Conservation (phyloP, 2,888 invertebrate species). For the Latrodectus elegans region DNA sequence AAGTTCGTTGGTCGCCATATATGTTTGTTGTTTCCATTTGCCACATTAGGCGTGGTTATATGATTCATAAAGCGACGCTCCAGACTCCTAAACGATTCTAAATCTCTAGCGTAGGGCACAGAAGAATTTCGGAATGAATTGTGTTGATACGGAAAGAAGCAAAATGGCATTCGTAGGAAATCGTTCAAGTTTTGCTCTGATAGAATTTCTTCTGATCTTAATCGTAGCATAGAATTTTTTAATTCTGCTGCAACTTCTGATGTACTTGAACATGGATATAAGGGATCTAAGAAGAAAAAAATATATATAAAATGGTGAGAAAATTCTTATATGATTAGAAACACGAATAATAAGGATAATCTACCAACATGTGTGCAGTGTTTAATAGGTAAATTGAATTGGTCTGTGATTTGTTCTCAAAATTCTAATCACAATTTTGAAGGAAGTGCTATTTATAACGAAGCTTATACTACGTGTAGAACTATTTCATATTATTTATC, state of each 20-base stretch:
- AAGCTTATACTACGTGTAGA: too few relatives aligned
- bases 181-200: slow-evolving; percentile 50
- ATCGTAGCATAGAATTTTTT: neutral
- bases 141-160: slow-evolving; percentile 24
- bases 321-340: too few relatives aligned
- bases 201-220: neutral
- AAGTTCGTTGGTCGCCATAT: slow-evolving; percentile 31
- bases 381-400: too few relatives aligned
- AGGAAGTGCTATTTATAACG: too few relatives aligned
- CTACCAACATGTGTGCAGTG: too few relatives aligned
- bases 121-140: neutral
- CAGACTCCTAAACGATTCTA: neutral
- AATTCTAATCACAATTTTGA: too few relatives aligned
- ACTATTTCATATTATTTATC: too few relatives aligned
- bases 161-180: slow-evolving; percentile 44
- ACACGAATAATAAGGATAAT: too few relatives aligned
- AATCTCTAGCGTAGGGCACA: neutral
- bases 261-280: too few relatives aligned
- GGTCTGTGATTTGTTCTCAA: too few relatives aligned
- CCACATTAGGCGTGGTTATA: neutral
- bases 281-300: too few relatives aligned
- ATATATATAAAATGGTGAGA: too few relatives aligned
- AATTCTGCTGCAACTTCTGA: neutral
- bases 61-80: neutral
- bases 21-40: neutral